Evolutionary conservation across 2,113 vertebrate species (phyloP).

Genomic region (Uropsilus gracilis): DNA sequence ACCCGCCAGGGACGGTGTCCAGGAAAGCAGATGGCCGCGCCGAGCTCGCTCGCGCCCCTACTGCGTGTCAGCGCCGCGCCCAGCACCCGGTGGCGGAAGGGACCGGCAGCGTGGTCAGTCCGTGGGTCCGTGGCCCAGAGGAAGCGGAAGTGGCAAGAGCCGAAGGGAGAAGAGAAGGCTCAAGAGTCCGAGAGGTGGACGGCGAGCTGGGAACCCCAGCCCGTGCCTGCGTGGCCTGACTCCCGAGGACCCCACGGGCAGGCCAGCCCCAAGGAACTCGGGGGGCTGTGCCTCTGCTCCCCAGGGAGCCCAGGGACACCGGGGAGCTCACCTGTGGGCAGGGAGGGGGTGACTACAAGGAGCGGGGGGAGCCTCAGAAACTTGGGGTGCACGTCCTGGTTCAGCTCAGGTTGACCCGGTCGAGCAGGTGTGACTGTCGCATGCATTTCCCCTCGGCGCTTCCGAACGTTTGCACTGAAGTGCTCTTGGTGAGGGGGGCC

Average conservation of each 20-base stretch:
- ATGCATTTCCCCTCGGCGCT: not conserved
- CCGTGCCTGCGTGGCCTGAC: rapidly evolving
- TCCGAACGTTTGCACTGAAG: not conserved
- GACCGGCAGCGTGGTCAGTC: not conserved
- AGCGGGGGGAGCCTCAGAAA: not conserved
- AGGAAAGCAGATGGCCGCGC: conserved; percentile 76
- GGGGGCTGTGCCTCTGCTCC: rapidly evolving
- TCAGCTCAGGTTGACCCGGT: not conserved
- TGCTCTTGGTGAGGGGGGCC: rapidly evolving
- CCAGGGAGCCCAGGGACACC: rapidly evolving
- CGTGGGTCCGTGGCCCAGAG: rapidly evolving
- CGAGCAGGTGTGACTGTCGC: not conserved
- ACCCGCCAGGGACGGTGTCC: conserved; percentile 75
- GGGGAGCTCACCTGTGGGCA: too few relatives aligned
- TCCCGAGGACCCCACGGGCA: not conserved
- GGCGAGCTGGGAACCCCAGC: rapidly evolving
- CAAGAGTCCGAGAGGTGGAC: rapidly evolving
- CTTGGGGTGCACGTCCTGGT: rapidly evolving
- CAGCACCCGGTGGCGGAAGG: not conserved
- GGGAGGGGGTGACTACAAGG: not conserved
- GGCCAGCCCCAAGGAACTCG: not conserved
- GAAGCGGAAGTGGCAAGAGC: rapidly evolving
- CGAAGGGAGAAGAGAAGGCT: not conserved
- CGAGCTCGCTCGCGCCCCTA: not conserved
- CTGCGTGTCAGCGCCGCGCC: not conserved